Percentiles rank a stretch among this genome's conserved stretches.
Evolutionary conservation across 2,113 vertebrate genomes (phyloP).

Genomic region (Lasiurus cinereus): DNA sequence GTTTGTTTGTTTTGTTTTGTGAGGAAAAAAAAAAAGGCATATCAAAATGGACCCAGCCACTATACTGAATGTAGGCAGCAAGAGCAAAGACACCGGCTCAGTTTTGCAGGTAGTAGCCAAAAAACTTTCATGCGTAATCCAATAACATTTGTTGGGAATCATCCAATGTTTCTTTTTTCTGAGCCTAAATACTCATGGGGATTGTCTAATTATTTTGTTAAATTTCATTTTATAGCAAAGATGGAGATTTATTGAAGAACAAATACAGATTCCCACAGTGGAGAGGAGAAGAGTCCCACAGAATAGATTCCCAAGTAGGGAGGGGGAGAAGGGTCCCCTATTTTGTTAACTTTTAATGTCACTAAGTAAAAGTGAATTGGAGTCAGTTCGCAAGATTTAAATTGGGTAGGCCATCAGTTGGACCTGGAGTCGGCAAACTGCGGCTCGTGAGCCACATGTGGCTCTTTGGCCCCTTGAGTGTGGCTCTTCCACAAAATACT

Average conservation of each 20-base stretch:
- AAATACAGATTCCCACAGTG: too few species aligned
- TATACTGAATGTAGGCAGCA: neutral
- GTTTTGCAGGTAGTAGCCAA: neutral
- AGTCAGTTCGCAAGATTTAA: conserved; percentile 24
- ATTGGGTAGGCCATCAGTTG: neutral
- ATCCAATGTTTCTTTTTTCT: neutral
- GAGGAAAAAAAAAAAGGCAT: neutral
- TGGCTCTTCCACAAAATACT: too few species aligned
- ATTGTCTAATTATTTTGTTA: neutral
- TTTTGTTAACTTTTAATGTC: neutral
- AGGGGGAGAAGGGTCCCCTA: too few species aligned
- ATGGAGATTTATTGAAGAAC: too few species aligned
- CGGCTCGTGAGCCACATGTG: too few species aligned
- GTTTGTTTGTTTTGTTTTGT: neutral
- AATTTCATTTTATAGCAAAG: too few species aligned
- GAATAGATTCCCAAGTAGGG: too few species aligned
- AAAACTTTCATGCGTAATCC: neutral
- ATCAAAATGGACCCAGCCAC: neutral
- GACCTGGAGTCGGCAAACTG: too few species aligned
- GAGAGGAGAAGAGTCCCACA: too few species aligned
- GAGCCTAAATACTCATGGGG: neutral
- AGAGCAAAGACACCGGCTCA: neutral
- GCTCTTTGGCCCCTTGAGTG: too few species aligned
- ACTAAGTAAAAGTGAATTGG: neutral
- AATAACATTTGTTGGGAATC: neutral